phyloP scores from a whole-genome alignment of 2,888 invertebrate genomes.

The Rutpela maculata region DNA sequence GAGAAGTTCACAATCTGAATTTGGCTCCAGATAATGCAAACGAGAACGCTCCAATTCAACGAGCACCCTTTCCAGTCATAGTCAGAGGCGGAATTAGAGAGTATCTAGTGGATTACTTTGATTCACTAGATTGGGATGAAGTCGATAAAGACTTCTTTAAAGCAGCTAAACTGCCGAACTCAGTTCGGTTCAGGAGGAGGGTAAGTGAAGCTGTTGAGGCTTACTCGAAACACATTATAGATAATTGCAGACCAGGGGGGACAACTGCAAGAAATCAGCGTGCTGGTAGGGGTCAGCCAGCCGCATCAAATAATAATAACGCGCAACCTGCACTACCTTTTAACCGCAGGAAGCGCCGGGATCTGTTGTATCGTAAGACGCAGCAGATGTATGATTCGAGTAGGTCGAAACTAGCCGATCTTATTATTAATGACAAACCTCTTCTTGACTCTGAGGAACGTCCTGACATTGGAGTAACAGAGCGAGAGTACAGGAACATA shows the following conservation, averaged over 20 bases:
- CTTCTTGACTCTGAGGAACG: not conserved
- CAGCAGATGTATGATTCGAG: not conserved
- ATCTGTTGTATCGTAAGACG: not conserved
- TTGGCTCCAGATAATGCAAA: not conserved
- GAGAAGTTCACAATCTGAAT: not conserved
- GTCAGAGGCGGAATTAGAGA: not conserved
- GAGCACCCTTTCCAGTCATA: not conserved
- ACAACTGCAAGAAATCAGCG: no score
- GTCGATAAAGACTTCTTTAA: not conserved
- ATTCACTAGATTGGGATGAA: not conserved
- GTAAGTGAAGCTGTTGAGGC: no score
- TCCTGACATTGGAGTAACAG: not conserved
- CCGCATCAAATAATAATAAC: no score
- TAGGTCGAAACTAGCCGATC: not conserved
- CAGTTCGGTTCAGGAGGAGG: no score
- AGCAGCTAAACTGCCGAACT: not conserved
- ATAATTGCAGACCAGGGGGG: no score
- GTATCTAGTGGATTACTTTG: not conserved
- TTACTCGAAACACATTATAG: no score
- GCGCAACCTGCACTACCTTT: no score
- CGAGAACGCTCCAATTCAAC: not conserved
- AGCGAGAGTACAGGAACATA: not conserved
- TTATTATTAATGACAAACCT: not conserved
- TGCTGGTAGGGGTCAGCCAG: no score
- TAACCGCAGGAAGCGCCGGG: not conserved